Percentiles rank a stretch among this genome's conserved stretches.
Conservation (phyloP, 2,113 vertebrate genomes). For the Proteles cristata region DNA sequence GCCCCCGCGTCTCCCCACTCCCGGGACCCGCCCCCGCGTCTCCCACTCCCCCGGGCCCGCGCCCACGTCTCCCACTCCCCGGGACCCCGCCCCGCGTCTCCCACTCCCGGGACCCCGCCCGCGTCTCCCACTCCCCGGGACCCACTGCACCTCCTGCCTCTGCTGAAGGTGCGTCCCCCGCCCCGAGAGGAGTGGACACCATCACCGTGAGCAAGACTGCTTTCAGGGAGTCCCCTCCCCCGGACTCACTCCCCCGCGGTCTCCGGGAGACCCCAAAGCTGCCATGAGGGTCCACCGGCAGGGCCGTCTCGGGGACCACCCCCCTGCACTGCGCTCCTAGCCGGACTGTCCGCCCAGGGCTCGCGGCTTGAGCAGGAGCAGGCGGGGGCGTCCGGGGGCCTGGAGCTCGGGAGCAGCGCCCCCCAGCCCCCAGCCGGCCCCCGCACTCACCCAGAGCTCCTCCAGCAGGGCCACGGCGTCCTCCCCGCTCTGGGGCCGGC, state of each 20-base stretch:
- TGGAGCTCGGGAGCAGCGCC: not conserved
- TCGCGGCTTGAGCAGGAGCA: too few relatives aligned
- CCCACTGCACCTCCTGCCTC: not conserved
- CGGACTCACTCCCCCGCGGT: not conserved
- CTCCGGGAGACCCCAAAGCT: not conserved
- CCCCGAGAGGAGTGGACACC: too few relatives aligned
- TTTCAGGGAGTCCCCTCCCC: not conserved
- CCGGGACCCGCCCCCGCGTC: too few relatives aligned
- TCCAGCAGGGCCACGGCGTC: constrained; percentile 76
- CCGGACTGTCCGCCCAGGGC: not conserved
- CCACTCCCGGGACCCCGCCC: too few relatives aligned
- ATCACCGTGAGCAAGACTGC: not conserved
- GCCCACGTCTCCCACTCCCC: too few relatives aligned
- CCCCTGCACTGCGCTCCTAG: not conserved
- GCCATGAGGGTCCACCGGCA: not conserved
- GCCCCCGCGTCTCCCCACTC: too few relatives aligned
- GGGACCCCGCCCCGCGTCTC: too few relatives aligned
- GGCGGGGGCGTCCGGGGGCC: too few relatives aligned
- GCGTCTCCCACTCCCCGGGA: too few relatives aligned
- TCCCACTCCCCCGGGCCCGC: too few relatives aligned
- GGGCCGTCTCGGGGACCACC: not conserved
- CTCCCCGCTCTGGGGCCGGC: constrained; percentile 66
- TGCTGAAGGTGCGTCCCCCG: too few relatives aligned
- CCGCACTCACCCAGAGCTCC: constrained; percentile 74
- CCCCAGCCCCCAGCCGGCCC: rapidly evolving